phyloP scores from a whole-genome alignment of 1,140 invertebrate species.

The Wiebesia pumilae region DNA sequence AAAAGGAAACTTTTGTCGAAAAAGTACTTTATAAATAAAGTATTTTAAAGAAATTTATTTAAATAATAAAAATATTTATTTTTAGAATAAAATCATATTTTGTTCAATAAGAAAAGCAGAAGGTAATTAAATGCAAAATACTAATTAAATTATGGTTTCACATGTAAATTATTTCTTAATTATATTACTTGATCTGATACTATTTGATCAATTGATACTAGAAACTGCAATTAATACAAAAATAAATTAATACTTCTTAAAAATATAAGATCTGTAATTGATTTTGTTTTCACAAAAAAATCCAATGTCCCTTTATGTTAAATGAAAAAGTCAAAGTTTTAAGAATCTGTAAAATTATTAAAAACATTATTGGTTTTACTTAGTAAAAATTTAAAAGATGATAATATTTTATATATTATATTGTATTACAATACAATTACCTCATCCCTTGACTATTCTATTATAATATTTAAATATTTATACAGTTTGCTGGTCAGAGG shows the following conservation, averaged over 20 bases:
- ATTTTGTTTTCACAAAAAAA: background rate
- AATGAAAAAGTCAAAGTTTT: no score
- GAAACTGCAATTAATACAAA: background rate
- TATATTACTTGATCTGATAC: no score
- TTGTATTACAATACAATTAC: no score
- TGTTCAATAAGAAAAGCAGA: background rate
- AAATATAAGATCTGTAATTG: background rate
- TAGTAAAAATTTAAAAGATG: background rate
- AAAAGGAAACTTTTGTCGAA: no score
- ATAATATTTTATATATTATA: no score
- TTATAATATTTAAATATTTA: background rate
- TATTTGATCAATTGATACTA: background rate
- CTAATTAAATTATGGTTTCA: background rate
- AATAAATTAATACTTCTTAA: background rate
- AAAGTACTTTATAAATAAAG: no score
- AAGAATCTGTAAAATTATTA: no score
- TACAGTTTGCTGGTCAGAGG: background rate
- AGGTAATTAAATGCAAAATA: background rate
- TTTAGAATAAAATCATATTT: background rate
- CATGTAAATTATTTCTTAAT: background rate
- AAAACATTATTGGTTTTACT: no score
- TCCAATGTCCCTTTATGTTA: no score
- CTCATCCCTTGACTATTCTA: background rate
- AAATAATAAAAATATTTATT: background rate
- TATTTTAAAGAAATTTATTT: no score